Conservation (phyloP, 2,888 invertebrate species). For the Helleia helle region DNA sequence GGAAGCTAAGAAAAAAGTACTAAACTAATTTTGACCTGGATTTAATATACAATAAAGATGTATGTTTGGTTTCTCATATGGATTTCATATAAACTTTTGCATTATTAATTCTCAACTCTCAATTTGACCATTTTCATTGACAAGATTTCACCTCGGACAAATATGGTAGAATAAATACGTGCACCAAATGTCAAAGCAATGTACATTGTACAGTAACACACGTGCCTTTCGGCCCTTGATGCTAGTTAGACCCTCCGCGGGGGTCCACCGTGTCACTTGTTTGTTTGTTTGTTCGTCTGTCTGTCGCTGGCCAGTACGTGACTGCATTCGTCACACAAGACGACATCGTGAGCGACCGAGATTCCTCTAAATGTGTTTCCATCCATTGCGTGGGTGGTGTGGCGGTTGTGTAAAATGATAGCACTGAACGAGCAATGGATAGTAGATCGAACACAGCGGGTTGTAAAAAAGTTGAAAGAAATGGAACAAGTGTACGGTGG, state of each 20-base stretch:
- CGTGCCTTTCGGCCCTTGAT: neutral
- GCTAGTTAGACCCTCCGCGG: slow-evolving; percentile 1
- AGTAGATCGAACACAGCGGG: neutral
- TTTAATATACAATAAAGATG: too few relatives aligned
- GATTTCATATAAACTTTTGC: too few relatives aligned
- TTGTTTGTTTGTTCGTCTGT: neutral
- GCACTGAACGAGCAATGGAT: neutral
- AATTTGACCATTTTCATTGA: too few relatives aligned
- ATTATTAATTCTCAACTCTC: too few relatives aligned
- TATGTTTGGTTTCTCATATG: too few relatives aligned
- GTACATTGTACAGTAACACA: neutral
- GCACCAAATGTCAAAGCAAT: too few relatives aligned
- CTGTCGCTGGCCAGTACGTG: slow-evolving; percentile 5
- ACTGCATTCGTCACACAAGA: slow-evolving; percentile 4
- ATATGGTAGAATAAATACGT: too few relatives aligned
- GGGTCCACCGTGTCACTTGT: neutral
- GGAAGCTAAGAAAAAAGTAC: too few relatives aligned
- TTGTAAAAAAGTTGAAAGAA: neutral
- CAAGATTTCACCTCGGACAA: too few relatives aligned
- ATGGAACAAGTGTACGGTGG: slow-evolving; percentile 5
- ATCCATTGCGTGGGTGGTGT: neutral
- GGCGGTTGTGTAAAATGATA: neutral
- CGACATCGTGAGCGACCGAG: neutral
- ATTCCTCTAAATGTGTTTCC: neutral
- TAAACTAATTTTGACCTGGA: too few relatives aligned